Evolutionary conservation across 2,888 invertebrate species (phyloP), one percentile per base, ranked within the genome.

Genomic region (Odontomyia ornata): DNA sequence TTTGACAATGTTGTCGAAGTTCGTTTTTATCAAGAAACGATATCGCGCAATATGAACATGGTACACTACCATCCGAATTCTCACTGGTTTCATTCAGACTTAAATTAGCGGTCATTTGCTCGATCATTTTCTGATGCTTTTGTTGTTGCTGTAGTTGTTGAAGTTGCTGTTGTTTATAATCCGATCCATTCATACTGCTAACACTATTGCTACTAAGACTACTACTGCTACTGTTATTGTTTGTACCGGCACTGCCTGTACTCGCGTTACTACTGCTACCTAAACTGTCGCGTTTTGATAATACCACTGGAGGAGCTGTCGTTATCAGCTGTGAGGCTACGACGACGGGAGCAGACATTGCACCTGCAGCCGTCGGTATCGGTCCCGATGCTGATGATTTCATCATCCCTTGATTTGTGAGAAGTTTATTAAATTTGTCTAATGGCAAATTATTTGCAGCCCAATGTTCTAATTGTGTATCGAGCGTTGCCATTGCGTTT

Each of bases 11-110:
- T 65, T 88, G 87, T 52, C 89, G 85, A 62, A 91, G 83, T 79
- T 90, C 90, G 77, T 87, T 85, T 79, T 89, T 88, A 78, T 89
- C 88, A 60, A 84, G 83, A 82, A 90, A 91, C 52, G 87, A 87
- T 28, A 90, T 85, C 80, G 89, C 88, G 83, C 90, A 91, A 82
- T 90, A 91, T 27, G 89, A 88, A 82, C 90, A 91, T 2, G 88
- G 81, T 71, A 82, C 84, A 73, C 84, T 85, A 46, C 84, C 83
- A 76, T 83, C 83, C 43, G 81, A 60, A 79, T 78, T 80, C 56
- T 78, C 77, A 67, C 65, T 76, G 30, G 77, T 64, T 60, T 80
- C 80, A 36, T 47, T 78, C 64, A 80, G 27, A 76, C 76, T 79
- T 52, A 79, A 64, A 73, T 36, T 73, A 30, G 47, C 60, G 18